Conservation (phyloP, 2,797 vertebrate genomes). For the Menidia menidia region DNA sequence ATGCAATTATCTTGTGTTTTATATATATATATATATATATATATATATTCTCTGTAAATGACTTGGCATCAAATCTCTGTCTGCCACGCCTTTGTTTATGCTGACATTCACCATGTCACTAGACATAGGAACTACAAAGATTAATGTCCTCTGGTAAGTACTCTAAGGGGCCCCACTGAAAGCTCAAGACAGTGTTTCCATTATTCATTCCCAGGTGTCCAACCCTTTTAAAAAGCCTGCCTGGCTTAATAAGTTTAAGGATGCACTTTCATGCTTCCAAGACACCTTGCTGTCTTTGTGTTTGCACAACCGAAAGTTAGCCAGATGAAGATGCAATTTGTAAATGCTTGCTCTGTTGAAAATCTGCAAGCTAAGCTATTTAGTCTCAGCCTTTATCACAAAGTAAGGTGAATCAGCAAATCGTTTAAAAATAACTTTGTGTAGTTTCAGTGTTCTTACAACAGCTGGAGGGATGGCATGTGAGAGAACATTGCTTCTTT, state of each 20-base stretch:
- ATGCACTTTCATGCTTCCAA: neutral
- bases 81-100: conserved; percentile 57
- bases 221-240: conserved; percentile 11
- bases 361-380: too few relatives aligned
- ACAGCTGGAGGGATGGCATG: conserved; percentile 93
- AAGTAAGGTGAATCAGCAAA: neutral
- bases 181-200: conserved; percentile 9
- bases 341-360: neutral
- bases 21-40: neutral
- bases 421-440: neutral
- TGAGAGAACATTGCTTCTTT: conserved; percentile 97
- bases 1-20: neutral
- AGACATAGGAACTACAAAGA: conserved; percentile 25
- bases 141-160: conserved; percentile 25
- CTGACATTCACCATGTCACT: conserved; percentile 35
- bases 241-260: conserved; percentile 13
- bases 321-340: neutral
- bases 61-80: conserved; percentile 17
- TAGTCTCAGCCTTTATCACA: neutral
- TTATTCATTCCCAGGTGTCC: conserved; percentile 33
- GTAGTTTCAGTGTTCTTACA: conserved; percentile 85
- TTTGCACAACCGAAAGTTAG: conserved; percentile 6
- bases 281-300: neutral
- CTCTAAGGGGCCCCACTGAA: conserved; percentile 2
- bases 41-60: neutral